phyloP scores from a whole-genome alignment of 2,113 vertebrate species.

The Melierax canorus region DNA sequence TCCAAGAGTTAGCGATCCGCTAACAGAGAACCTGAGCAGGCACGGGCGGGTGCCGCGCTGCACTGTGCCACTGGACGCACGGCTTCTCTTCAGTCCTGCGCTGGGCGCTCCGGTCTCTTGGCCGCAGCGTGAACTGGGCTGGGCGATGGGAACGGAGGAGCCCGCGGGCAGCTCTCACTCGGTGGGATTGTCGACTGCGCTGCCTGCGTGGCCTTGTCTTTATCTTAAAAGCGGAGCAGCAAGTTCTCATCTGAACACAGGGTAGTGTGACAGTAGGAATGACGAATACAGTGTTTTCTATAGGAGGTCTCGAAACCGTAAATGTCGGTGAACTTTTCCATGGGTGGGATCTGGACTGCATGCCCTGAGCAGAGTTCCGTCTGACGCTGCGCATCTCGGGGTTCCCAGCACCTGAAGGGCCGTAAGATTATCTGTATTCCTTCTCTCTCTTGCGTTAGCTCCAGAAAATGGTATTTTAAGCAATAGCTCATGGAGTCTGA shows the following conservation, averaged over 20 bases:
- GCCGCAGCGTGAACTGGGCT: background rate
- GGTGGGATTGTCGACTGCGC: accelerated
- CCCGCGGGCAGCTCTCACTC: background rate
- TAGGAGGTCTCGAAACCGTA: background rate
- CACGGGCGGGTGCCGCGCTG: background rate
- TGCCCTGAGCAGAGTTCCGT: background rate
- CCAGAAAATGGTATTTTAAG: background rate
- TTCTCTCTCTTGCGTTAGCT: background rate
- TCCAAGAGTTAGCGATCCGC: background rate
- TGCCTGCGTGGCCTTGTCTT: background rate
- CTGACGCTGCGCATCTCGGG: background rate
- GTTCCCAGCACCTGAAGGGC: background rate
- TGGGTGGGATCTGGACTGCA: accelerated
- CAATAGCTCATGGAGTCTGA: background rate
- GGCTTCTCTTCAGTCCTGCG: background rate
- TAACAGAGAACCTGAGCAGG: background rate
- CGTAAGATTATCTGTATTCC: background rate
- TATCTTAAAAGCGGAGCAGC: background rate
- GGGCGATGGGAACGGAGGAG: background rate
- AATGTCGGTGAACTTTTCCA: background rate
- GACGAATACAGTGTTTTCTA: accelerated
- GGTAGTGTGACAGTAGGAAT: background rate
- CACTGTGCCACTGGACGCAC: background rate
- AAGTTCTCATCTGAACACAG: background rate
- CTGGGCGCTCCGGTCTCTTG: background rate